Base-by-base conservation (phyloP, 2,113 vertebrate genomes). In the Hassar affinis region DNA sequence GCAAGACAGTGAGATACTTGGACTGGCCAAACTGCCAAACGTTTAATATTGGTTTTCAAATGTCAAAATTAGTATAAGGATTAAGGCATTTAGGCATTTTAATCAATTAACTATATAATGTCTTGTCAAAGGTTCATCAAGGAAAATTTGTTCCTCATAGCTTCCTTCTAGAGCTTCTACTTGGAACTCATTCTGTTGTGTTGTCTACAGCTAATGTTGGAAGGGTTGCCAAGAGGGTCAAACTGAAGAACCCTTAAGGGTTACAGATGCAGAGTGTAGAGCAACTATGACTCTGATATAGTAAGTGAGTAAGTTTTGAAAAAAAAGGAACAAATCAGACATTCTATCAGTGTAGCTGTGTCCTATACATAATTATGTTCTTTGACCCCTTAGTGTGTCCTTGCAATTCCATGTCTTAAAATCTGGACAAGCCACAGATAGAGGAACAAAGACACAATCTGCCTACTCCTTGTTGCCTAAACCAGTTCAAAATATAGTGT, bases 361-460 rank as follows among this genome's bases (percentile, higher is more conserved):
- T 49, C 38, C 22, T 47, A 12, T 71, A 71, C 27, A 71, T 71
- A 71, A 15, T 27, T 74, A 49, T 2, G 4, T 49, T 74, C 4
- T 74, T 27, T 17, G 11, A 74, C 42, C 11, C 6, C 1, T 45
- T 35, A 25, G 14, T 9, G 25, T 74, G 45, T 11, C 27, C 8
- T 72, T n/a, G 22, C 68, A 71, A 12, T n/a, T n/a, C 38, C 22
- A 71, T 71, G 22, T n/a, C 11, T 71, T 71, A 71, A 71, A 71
- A 71, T 42, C 0, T 69, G 20, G 18, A 45, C 18, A 25, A 42
- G 18, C 66, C n/a, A 2, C 69, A 72, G 12, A 49, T 78, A 89
- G 89, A 49, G 84, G 18, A 81, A 20, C 30, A 68, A 66, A 33
- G 25, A 68, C 20, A 54, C 27, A 57, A 12, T 1, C 22, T 25